Percentiles rank a stretch among this genome's conserved stretches.
phyloP scores from a whole-genome alignment of 2,797 vertebrate genomes.

The Phrynocephalus vlangalii region DNA sequence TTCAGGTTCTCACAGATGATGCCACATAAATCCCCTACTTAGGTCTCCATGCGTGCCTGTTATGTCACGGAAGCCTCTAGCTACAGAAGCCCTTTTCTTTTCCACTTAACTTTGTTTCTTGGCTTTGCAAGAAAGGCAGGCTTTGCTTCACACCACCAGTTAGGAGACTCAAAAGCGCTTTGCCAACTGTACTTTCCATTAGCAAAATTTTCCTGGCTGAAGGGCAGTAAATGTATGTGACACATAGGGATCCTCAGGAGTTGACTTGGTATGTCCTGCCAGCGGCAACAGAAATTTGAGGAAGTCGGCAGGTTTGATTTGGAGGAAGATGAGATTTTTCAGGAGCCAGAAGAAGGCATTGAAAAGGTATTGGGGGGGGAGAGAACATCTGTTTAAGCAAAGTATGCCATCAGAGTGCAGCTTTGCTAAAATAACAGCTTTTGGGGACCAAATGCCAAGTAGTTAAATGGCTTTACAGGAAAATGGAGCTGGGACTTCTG shows the following conservation, averaged over 20 bases:
- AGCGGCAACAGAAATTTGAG: slow-evolving; percentile 50
- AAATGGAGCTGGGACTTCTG: slow-evolving; percentile 17
- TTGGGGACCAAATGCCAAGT: slow-evolving; percentile 48
- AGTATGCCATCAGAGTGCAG: slow-evolving; percentile 40
- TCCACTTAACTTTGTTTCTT: neutral
- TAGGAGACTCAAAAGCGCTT: neutral
- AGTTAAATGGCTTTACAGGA: slow-evolving; percentile 36
- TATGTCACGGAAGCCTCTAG: neutral
- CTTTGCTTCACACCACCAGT: neutral
- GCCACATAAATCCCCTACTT: neutral
- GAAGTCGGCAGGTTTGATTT: slow-evolving; percentile 50
- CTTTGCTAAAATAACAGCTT: slow-evolving; percentile 53
- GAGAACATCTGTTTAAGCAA: slow-evolving; percentile 52
- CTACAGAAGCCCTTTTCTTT: neutral
- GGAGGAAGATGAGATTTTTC: slow-evolving; percentile 39
- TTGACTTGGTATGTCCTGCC: slow-evolving; percentile 39
- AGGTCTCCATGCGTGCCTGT: neutral
- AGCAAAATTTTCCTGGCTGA: neutral
- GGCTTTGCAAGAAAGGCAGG: slow-evolving; percentile 5
- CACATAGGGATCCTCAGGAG: slow-evolving; percentile 6
- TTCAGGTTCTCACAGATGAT: neutral
- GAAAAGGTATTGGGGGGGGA: slow-evolving; percentile 57
- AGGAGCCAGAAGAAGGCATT: slow-evolving; percentile 37
- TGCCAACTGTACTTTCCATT: neutral
- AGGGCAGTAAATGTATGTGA: slow-evolving; percentile 40